phyloP scores from a whole-genome alignment of 2,888 invertebrate genomes.

The Lordiphosa andalusiaca region DNA sequence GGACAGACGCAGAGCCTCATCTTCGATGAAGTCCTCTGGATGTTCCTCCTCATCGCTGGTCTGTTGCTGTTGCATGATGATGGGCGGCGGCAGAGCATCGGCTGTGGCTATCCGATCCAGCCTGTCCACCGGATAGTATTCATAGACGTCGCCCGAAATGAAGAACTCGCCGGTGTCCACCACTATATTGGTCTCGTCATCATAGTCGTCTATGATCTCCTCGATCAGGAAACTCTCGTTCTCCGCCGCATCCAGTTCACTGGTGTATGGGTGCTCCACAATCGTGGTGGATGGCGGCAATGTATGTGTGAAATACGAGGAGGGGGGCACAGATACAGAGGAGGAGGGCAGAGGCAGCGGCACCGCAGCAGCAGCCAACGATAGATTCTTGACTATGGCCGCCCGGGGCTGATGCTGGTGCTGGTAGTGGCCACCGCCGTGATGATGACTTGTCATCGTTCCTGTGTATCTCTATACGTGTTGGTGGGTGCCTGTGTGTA shows the following conservation, averaged over 20 bases:
- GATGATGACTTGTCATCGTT: conserved; percentile 71
- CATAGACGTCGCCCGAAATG: conserved; percentile 74
- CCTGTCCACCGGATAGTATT: conserved; percentile 70
- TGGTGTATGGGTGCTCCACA: conserved; percentile 62
- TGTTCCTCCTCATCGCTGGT: conserved; percentile 55
- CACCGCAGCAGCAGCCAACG: conserved; percentile 74
- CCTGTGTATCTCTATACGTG: conserved; percentile 11
- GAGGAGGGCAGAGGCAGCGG: conserved; percentile 41
- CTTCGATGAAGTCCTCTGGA: conserved; percentile 30
- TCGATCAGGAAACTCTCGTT: conserved; percentile 73
- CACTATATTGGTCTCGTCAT: conserved; percentile 75
- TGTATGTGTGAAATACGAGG: conserved; percentile 67
- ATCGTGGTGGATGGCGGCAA: conserved; percentile 51
- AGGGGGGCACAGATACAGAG: conserved; percentile 24
- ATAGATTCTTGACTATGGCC: conserved; percentile 75
- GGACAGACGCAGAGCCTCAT: conserved; percentile 47
- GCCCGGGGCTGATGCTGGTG: conserved; percentile 36
- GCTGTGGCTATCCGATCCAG: conserved; percentile 64
- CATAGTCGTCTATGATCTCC: conserved; percentile 75
- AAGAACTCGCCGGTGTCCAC: conserved; percentile 74
- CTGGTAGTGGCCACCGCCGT: conserved; percentile 62
- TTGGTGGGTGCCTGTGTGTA: conserved; percentile 36
- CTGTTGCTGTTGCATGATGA: conserved; percentile 77
- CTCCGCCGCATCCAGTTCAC: conserved; percentile 55
- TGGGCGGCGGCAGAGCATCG: conserved; percentile 70